phyloP scores from a whole-genome alignment of 2,113 vertebrate species.

The Apodemus speciosus region DNA sequence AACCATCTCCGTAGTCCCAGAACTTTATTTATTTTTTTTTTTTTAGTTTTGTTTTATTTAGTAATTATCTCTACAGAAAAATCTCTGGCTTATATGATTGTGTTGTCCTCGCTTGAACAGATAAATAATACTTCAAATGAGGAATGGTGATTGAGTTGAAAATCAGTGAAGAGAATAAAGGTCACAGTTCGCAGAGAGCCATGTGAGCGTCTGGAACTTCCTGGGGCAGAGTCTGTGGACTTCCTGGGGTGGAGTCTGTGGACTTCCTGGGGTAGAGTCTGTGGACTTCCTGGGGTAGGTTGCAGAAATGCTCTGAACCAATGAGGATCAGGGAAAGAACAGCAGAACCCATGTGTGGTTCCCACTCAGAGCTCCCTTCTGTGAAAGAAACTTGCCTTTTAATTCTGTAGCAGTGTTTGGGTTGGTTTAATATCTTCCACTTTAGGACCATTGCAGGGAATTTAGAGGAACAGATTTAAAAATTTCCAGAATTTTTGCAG shows the following conservation, averaged over 20 bases:
- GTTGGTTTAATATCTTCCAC: background rate
- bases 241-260: accelerated
- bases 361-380: no score
- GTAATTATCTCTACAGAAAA: background rate
- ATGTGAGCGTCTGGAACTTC: background rate
- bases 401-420: background rate
- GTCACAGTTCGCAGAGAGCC: no score
- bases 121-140: background rate
- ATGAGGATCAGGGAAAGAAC: accelerated
- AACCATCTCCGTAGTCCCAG: background rate
- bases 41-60: background rate
- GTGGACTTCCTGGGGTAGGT: accelerated
- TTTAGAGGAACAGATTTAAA: background rate
- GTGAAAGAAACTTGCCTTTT: background rate
- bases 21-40: background rate
- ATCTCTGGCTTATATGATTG: constrained; percentile 1
- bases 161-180: background rate
- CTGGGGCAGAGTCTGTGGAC: no score
- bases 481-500: background rate
- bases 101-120: background rate
- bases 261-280: accelerated
- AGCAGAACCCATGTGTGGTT: accelerated
- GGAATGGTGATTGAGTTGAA: background rate
- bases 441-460: background rate
- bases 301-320: background rate